Evolutionary conservation across 1,140 invertebrate genomes (phyloP), one percentile per base, ranked within the genome.

Genomic region (Aphelinus certus): DNA sequence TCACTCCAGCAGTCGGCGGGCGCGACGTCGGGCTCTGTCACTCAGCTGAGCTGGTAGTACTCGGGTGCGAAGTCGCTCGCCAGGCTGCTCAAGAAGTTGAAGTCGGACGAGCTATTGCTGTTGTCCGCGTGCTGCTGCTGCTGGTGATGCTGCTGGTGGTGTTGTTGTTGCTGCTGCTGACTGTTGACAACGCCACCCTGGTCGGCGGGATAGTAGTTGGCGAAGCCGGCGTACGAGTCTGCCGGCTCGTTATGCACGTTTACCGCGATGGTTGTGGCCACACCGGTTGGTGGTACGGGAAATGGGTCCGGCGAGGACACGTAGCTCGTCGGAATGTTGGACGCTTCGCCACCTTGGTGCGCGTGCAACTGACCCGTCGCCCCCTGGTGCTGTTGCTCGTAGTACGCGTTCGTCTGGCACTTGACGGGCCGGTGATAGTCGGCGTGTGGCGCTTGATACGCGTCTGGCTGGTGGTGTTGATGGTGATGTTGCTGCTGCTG

Each of bases 61-160:
- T 97, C 95, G 0, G 95, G 95, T 1, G 94, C 94, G 83, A 96
- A 96, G 81, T 96, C 95, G 85, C 95, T 96, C 68, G 95, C 95
- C 79, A 97, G 89, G 82, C 95, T 96, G 81, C 94, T 95, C 57
- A 97, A 90, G 81, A 97, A 97, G 85, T 96, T 96, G 84, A 97
- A 96, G 83, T 97, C 95, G 6, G 95, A 95, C 1, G 94, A 96
- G 81, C 94, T 95, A 82, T 96, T 96, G 78, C 93, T 95, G 85
- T 95, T 95, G 77, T 95, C 94, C n/a, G 87, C 91, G 86, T 83
- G 89, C 77, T 88, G 82, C 60, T 85, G 83, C 10, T 87, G 86
- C 76, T 95, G 82, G 95, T 95, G 77, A 93, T 95, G 85, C 94
- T 43, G 6, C 6, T 95, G 77, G 95, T 93, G 6, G 85, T 9